phyloP scores from a whole-genome alignment of 2,113 vertebrate genomes.

The Grus americana region DNA sequence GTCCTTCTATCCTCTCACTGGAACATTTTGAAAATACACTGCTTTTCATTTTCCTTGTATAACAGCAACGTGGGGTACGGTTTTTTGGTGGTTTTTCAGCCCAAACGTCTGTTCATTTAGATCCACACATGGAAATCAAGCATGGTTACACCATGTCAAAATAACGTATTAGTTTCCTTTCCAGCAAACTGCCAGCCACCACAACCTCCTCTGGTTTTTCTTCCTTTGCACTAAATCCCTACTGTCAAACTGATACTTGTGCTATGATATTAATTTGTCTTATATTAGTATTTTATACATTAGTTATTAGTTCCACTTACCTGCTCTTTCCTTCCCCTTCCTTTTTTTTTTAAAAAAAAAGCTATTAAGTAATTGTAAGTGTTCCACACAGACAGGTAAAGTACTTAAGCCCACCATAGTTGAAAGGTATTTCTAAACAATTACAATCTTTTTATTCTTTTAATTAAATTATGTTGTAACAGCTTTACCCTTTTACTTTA shows the following conservation, averaged over 20 bases:
- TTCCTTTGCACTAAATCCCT: neutral
- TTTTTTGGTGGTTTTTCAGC: neutral
- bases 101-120: neutral
- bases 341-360: neutral
- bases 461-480: neutral
- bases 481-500: neutral
- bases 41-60: neutral
- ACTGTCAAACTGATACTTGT: neutral
- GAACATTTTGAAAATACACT: neutral
- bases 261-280: neutral
- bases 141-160: neutral
- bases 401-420: neutral
- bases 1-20: neutral
- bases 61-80: neutral
- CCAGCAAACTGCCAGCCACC: neutral
- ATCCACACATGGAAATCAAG: accelerated
- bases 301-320: neutral
- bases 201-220: neutral
- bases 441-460: neutral
- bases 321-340: neutral
- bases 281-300: neutral
- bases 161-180: neutral
- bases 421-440: neutral
- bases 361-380: neutral
- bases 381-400: neutral